These are phyloP conservation scores for Talpa occidentalis DNA, from an alignment of 2,113 vertebrate species.

Conservation along the genomic window DNA sequence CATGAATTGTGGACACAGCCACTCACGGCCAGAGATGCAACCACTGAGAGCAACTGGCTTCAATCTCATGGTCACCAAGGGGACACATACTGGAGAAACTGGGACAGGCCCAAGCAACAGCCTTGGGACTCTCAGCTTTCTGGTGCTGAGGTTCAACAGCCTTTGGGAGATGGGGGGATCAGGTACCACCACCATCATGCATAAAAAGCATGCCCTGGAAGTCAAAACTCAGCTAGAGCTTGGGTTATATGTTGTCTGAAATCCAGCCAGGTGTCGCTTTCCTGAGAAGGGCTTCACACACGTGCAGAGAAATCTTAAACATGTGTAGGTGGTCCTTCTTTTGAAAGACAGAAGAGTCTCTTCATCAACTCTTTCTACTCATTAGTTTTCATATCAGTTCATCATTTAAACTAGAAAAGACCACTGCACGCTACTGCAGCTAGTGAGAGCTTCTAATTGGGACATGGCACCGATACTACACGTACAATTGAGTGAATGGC, in stretches of 20 bases:
- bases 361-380: neutral
- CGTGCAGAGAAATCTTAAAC: neutral
- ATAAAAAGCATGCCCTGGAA: neutral
- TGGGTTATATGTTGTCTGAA: neutral
- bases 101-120: neutral
- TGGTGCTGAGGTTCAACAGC: neutral
- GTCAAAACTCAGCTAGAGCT: neutral
- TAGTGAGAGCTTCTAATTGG: neutral
- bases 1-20: neutral
- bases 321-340: neutral
- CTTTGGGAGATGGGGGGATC: neutral
- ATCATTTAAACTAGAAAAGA: slow-evolving; percentile 53
- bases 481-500: slow-evolving; percentile 31
- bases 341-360: neutral
- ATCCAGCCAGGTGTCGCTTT: neutral
- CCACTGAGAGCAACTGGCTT: neutral
- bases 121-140: neutral
- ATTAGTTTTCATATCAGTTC: neutral
- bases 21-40: neutral
- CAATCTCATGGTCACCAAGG: neutral
- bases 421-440: neutral
- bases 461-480: slow-evolving; percentile 65
- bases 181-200: too few species aligned
- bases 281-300: neutral
- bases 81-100: neutral